Conservation (phyloP, 2,113 vertebrate genomes). For the Stegastes partitus region DNA sequence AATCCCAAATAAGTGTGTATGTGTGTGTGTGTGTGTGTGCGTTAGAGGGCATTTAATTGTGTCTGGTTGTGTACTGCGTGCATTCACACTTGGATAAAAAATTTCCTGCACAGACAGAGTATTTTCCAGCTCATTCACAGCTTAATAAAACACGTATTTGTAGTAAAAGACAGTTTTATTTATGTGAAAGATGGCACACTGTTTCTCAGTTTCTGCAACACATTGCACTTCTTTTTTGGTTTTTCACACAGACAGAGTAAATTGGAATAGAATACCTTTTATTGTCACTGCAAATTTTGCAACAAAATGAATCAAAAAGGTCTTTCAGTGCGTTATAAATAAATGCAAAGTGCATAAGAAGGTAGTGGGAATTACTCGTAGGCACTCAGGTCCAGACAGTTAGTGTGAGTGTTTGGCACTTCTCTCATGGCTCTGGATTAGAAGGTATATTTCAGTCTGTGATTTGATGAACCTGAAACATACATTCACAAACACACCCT, state of each 20-base stretch:
- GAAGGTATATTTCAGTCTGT: too few species aligned
- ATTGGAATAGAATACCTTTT: too few species aligned
- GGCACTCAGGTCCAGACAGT: too few species aligned
- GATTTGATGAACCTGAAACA: background rate
- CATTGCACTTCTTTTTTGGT: too few species aligned
- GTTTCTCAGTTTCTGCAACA: too few species aligned
- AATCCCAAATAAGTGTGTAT: conserved; percentile 57
- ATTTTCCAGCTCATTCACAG: conserved; percentile 19
- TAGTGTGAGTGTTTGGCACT: too few species aligned
- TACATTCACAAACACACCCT: background rate
- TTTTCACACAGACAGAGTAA: too few species aligned
- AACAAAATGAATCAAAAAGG: too few species aligned
- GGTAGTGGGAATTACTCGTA: too few species aligned
- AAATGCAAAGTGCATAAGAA: too few species aligned
- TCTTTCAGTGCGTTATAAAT: too few species aligned
- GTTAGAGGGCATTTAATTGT: conserved; percentile 40
- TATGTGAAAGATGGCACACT: background rate
- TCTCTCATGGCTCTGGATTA: too few species aligned
- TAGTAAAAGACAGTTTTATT: background rate
- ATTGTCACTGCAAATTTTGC: background rate
- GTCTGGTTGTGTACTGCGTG: conserved; percentile 6
- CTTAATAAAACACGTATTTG: background rate
- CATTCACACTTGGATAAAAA: conserved; percentile 42
- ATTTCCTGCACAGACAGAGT: conserved; percentile 1
- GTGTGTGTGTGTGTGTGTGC: conserved; percentile 17